phyloP scores from a whole-genome alignment of 2,797 vertebrate species.

The Valencia hispanica region DNA sequence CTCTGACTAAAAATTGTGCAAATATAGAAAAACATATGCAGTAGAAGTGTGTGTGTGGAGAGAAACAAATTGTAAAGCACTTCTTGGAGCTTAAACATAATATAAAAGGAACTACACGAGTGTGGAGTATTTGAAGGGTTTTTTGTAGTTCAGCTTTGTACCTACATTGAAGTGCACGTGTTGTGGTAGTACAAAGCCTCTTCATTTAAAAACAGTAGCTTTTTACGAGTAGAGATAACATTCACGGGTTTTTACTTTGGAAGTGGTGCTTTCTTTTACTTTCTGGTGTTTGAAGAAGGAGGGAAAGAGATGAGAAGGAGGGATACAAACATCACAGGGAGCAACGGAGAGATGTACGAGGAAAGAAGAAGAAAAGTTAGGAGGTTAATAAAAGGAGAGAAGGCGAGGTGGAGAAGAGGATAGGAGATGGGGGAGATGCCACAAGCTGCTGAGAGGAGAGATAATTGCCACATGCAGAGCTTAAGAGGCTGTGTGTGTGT shows the following conservation, averaged over 20 bases:
- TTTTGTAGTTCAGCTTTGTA: no score
- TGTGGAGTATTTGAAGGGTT: no score
- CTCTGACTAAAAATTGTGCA: neutral
- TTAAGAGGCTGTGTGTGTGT: conserved; percentile 47
- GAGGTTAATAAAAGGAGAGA: conserved; percentile 39
- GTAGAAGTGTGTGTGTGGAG: neutral
- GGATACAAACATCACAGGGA: conserved; percentile 16
- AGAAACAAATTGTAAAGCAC: neutral
- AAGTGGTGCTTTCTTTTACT: conserved; percentile 15
- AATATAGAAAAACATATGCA: neutral
- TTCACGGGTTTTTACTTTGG: conserved; percentile 11
- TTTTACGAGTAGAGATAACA: conserved; percentile 3
- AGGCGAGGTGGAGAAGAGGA: conserved; percentile 28
- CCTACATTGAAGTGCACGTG: no score
- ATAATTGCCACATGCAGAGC: conserved; percentile 75
- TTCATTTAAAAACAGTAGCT: neutral
- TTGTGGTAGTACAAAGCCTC: neutral
- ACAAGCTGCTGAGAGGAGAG: conserved; percentile 68
- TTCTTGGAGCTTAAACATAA: neutral
- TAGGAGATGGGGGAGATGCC: conserved; percentile 56
- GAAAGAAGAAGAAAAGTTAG: conserved; percentile 37
- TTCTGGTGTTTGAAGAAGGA: conserved; percentile 19
- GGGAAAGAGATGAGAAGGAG: conserved; percentile 23
- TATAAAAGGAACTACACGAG: neutral
- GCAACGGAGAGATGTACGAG: conserved; percentile 25